phyloP scores from a whole-genome alignment of 2,113 vertebrate genomes.

The Ellobius talpinus region DNA sequence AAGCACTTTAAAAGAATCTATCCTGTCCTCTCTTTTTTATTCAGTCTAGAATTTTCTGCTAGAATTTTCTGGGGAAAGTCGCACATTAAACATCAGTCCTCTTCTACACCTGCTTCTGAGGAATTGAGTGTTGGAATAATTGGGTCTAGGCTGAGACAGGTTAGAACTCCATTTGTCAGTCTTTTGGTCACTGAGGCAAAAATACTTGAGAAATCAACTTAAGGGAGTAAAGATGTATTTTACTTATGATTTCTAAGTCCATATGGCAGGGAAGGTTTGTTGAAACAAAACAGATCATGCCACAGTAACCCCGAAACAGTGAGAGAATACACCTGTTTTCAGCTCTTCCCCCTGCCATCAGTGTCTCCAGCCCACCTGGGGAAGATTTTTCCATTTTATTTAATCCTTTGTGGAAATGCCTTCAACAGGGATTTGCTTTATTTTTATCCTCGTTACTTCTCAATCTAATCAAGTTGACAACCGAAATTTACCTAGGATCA shows the following conservation, averaged over 20 bases:
- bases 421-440: not conserved
- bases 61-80: slow-evolving; percentile 12
- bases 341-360: not conserved
- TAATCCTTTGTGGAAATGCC: not conserved
- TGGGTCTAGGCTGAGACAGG: not conserved
- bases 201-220: not conserved
- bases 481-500: not conserved
- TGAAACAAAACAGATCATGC: not conserved
- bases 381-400: not conserved
- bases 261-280: not conserved
- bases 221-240: not conserved
- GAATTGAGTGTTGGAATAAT: not conserved
- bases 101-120: not conserved
- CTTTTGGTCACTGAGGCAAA: not conserved
- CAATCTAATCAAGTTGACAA: not conserved
- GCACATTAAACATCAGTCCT: not conserved
- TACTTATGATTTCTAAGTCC: not conserved
- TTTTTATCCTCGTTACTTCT: not conserved
- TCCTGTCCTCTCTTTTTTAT: not conserved
- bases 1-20: not conserved
- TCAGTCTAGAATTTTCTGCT: not conserved
- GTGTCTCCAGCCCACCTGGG: not conserved
- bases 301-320: not conserved
- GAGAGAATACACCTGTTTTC: not conserved
- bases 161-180: not conserved